These are phyloP conservation scores for Cryptoprocta ferox DNA, from an alignment of 2,797 vertebrate genomes.

Conservation along the genomic window DNA sequence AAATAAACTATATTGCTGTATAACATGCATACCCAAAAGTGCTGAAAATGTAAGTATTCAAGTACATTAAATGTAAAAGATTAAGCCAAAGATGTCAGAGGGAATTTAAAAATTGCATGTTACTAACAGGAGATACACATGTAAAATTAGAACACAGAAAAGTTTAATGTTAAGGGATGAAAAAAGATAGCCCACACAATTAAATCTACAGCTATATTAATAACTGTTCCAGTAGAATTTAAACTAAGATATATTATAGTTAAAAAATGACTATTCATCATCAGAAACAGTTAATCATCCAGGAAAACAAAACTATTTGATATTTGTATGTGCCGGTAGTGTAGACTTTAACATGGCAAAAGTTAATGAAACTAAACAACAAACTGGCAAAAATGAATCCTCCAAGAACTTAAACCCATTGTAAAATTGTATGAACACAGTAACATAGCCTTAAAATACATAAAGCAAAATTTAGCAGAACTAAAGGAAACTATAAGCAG, in stretches of 20 bases:
- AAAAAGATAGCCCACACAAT: neutral
- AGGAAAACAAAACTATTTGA: neutral
- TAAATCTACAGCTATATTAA: neutral
- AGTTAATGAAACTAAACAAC: neutral
- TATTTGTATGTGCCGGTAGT: neutral
- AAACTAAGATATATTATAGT: neutral
- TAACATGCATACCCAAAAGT: neutral
- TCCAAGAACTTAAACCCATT: neutral
- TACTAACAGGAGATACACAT: neutral
- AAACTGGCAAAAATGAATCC: neutral
- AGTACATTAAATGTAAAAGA: neutral
- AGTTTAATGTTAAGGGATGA: neutral
- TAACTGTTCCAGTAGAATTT: neutral
- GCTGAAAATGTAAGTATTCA: neutral
- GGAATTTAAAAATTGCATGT: neutral
- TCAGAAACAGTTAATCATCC: neutral
- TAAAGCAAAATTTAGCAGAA: neutral
- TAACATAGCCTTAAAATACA: neutral
- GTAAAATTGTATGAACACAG: neutral
- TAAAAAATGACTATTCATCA: neutral
- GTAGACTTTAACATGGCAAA: neutral
- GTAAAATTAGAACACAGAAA: neutral
- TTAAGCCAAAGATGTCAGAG: neutral
- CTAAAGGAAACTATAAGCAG: neutral
- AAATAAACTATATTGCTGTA: neutral